phyloP scores from a whole-genome alignment of 2,113 vertebrate species.

The Tichodroma muraria region DNA sequence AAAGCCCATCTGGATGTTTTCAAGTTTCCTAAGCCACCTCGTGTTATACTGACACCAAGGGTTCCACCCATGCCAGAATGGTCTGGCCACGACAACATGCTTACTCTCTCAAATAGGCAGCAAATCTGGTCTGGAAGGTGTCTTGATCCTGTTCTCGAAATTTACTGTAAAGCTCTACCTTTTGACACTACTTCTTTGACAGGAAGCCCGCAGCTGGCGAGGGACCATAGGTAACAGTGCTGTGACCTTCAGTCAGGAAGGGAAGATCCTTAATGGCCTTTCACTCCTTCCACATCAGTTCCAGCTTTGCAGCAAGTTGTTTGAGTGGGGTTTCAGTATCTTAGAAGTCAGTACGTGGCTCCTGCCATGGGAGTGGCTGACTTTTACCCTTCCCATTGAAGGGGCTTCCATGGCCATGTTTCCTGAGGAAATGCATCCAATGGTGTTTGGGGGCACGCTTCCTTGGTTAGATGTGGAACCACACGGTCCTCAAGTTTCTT shows the following conservation, averaged over 20 bases:
- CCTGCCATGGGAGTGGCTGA: background rate
- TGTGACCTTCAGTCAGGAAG: background rate
- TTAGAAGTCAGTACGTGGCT: background rate
- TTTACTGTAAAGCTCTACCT: background rate
- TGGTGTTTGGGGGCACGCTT: background rate
- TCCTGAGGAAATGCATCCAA: conserved; percentile 21
- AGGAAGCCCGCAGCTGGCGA: background rate
- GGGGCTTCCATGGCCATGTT: background rate
- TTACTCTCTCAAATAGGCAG: background rate
- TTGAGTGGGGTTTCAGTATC: background rate
- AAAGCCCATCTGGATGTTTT: background rate
- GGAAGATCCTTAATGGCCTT: background rate
- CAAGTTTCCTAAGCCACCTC: background rate
- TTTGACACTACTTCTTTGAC: background rate
- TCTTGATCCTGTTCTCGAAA: background rate
- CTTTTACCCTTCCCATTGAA: background rate
- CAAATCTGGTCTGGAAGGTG: background rate
- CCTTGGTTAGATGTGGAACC: background rate
- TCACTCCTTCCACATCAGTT: background rate
- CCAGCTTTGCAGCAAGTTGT: background rate
- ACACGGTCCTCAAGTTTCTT: background rate
- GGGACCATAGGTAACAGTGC: background rate
- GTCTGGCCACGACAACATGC: background rate
- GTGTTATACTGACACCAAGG: background rate
- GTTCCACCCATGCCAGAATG: background rate